phyloP scores from a whole-genome alignment of 2,888 invertebrate genomes.

The Osmoderma eremita region DNA sequence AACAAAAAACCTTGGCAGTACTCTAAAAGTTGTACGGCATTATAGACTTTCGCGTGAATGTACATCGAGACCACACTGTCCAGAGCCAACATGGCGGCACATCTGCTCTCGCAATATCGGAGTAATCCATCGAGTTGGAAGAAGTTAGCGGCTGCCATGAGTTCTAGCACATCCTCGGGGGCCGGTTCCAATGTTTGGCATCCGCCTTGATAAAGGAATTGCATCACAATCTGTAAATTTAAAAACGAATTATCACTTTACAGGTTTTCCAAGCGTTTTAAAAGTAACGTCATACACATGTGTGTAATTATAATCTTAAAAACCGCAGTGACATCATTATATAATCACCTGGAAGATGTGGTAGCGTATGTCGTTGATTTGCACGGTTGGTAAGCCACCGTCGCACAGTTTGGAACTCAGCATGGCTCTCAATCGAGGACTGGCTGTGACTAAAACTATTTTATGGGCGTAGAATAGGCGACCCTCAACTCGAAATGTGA shows the following conservation, averaged over 20 bases:
- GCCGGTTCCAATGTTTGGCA: slow-evolving; percentile 82
- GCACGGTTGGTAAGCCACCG: slow-evolving; percentile 83
- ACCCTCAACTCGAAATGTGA: slow-evolving; percentile 91
- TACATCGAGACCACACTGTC: slow-evolving; percentile 93
- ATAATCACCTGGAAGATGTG: slow-evolving; percentile 85
- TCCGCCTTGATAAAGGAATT: slow-evolving; percentile 90
- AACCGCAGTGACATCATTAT: slow-evolving; percentile 44
- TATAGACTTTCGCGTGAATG: slow-evolving; percentile 93
- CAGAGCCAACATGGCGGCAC: slow-evolving; percentile 84
- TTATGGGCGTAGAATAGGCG: slow-evolving; percentile 93
- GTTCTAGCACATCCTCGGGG: slow-evolving; percentile 82
- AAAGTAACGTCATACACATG: no score
- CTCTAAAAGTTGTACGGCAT: slow-evolving; percentile 85
- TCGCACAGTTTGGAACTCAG: slow-evolving; percentile 79
- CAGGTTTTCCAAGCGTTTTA: no score
- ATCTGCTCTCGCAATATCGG: slow-evolving; percentile 85
- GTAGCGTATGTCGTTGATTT: slow-evolving; percentile 92
- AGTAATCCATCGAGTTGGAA: slow-evolving; percentile 88
- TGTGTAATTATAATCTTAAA: no score
- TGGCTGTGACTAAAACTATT: slow-evolving; percentile 91
- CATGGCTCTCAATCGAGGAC: slow-evolving; percentile 87
- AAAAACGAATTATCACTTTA: not conserved
- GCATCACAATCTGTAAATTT: slow-evolving; percentile 83
- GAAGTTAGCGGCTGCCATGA: slow-evolving; percentile 92
- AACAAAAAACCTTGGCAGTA: slow-evolving; percentile 91